Base-by-base conservation (phyloP, 2,797 vertebrate genomes). In the Zenarchopterus dispar region DNA sequence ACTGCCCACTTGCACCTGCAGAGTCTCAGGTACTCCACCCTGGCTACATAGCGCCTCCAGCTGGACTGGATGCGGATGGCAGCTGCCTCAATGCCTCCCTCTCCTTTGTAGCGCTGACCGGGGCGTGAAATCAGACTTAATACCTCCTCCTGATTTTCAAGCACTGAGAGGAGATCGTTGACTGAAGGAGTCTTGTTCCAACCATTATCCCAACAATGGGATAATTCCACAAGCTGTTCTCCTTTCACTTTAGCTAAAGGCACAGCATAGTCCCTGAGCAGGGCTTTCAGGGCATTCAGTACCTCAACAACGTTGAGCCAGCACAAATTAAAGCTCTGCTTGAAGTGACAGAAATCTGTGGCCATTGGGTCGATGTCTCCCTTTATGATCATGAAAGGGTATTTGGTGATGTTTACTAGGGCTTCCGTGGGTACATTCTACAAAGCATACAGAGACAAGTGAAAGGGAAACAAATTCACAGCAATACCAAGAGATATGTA, bases 51-150 rank as follows among this genome's bases (percentile, higher is more conserved):
- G 50, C 93, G 62, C 73, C 92, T 91, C 94, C 96, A 96, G 1
- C 80, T 87, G 62, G 94, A 89, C 69, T 94, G 95, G 70, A 95
- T 93, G 82, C 51, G 87, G 31, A 84, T 67, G 21, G 92, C 92
- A 2, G 95, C 95, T 0, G 71, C 84, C 11, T 79, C 55, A 0
- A 2, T 26, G 4, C 94, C 95, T 21, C 89, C 85, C 33, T 76
- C 91, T 70, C 95, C 94, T 78, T 84, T 92, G 86, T 92, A 94
- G 47, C 93, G 90, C 75, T 90, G 95, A 78, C 89, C 95, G 3
- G 93, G 93, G 26, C 56, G 47, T 8, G 43, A 78, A 36, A 94
- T 39, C 54, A 93, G 59, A 59, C 75, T 82, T 54, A 77, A 78
- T 66, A 95, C 89, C 11, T 86, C 59, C 49, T 83, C 45, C 0